Conservation (phyloP, 2,888 invertebrate species). For the Trissolcus japonicus region DNA sequence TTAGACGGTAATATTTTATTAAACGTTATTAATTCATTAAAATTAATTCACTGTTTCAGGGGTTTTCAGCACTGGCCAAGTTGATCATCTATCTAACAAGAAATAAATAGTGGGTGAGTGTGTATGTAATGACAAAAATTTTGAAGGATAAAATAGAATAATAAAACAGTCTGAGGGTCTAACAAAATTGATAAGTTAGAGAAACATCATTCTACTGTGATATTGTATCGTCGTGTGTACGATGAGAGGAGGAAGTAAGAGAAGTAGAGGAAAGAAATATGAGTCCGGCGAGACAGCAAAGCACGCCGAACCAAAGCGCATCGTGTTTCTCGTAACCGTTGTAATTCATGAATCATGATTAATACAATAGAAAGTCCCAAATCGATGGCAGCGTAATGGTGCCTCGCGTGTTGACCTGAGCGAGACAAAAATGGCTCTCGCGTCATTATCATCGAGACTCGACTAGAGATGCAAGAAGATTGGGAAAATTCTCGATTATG, state of each 20-base stretch:
- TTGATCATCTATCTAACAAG: constrained; percentile 10
- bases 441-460: constrained; percentile 59
- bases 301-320: constrained; percentile 50
- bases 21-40: neutral
- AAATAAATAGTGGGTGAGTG: neutral
- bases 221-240: constrained; percentile 2
- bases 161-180: too few species aligned
- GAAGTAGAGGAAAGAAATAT: constrained; percentile 53
- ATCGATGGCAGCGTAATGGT: constrained; percentile 52
- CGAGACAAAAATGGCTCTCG: constrained; percentile 55
- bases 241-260: constrained; percentile 32
- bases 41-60: constrained; percentile 1
- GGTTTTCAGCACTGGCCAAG: constrained; percentile 53
- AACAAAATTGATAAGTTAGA: neutral
- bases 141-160: neutral
- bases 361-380: constrained; percentile 56
- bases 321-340: constrained; percentile 54
- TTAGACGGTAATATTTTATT: neutral
- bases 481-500: constrained; percentile 56
- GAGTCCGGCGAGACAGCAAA: constrained; percentile 42
- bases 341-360: constrained; percentile 46
- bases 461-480: constrained; percentile 59
- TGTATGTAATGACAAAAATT: constrained; percentile 8
- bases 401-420: constrained; percentile 55
- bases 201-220: constrained; percentile 14